These are phyloP conservation scores for Euzophera pinguis DNA, from an alignment of 2,888 invertebrate species.

Conservation along the genomic window DNA sequence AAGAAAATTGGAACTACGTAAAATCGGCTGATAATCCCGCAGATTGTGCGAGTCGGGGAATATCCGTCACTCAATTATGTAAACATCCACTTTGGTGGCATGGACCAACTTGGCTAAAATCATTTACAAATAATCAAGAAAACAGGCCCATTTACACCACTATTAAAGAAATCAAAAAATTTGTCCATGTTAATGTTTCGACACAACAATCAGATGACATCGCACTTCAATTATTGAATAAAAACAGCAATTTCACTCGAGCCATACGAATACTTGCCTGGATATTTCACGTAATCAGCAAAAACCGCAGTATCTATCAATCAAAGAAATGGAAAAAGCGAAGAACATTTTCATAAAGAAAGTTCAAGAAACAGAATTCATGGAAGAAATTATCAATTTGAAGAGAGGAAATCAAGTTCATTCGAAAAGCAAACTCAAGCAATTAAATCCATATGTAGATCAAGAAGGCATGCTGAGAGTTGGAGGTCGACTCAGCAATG, in stretches of 20 bases:
- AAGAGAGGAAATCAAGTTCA: neutral
- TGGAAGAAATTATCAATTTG: conserved; percentile 16
- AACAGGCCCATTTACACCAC: neutral
- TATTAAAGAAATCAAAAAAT: neutral
- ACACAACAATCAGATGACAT: neutral
- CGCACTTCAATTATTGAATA: conserved; percentile 10
- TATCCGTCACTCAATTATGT: neutral
- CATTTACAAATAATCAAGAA: neutral
- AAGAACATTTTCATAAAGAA: conserved; percentile 18
- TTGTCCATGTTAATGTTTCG: neutral
- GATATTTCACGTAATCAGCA: conserved; percentile 7
- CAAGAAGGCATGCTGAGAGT: conserved; percentile 13
- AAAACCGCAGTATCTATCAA: conserved; percentile 9
- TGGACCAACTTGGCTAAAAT: neutral
- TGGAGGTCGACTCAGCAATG: conserved; percentile 13
- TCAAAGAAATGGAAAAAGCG: conserved; percentile 14
- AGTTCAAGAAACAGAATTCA: conserved; percentile 17
- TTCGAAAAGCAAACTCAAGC: conserved; percentile 10
- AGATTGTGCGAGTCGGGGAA: neutral
- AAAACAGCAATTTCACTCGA: conserved; percentile 14
- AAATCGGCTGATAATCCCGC: neutral
- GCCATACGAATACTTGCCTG: conserved; percentile 14
- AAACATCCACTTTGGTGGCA: neutral
- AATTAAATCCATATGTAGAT: conserved; percentile 13
- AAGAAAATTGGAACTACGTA: neutral